Evolutionary conservation across 2,888 invertebrate genomes (phyloP), one percentile per base, ranked within the genome.

Genomic region (Phragmatobia fuliginosa): DNA sequence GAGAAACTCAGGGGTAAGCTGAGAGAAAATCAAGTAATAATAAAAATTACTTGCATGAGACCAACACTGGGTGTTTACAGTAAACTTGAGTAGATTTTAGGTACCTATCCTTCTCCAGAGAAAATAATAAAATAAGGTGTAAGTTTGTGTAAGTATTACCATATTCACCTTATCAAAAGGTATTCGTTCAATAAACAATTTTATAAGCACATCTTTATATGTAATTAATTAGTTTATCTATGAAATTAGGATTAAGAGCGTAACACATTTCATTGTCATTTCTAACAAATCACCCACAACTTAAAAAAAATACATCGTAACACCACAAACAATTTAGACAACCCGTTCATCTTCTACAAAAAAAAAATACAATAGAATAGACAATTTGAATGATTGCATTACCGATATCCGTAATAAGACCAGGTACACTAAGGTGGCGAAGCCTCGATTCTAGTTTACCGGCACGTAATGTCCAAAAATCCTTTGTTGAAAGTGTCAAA

Each of bases 401-500:
- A 77, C 73, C 74, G 74, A 65, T 59, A 62, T 59, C 41, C 25
- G 10, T 62, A 78, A 82, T 76, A 80, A 80, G 60, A 33, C 45
- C 81, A 83, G 81, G 83, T 82, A 83, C 72, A 38, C 33, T 28
- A 49, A 41, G 38, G 31, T 59, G 33, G 33, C 38, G 65, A 92
- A 92, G 88, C 88, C 79, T 78, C 65, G 68, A 67, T 72, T 68
- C 66, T 72, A 80, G 77, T 78, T 81, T 76, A 79, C 67, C 56
- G 80, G 86, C 94, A 94, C 94, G 94, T 93, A 87, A 82, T 71
- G 66, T 71, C 25, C 61, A 65, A 71, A 68, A 69, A 68, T 71
- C 69, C 64, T 78, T 81, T 82, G 70, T 71, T 62, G 74, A 66
- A 71, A 76, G 67, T 77, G 74, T 67, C 74, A 74, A 8, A 70